Evolutionary conservation across 53 echinoderm and acorn worm genomes (phyloP).

Genomic region (Actinopyga echinites): DNA sequence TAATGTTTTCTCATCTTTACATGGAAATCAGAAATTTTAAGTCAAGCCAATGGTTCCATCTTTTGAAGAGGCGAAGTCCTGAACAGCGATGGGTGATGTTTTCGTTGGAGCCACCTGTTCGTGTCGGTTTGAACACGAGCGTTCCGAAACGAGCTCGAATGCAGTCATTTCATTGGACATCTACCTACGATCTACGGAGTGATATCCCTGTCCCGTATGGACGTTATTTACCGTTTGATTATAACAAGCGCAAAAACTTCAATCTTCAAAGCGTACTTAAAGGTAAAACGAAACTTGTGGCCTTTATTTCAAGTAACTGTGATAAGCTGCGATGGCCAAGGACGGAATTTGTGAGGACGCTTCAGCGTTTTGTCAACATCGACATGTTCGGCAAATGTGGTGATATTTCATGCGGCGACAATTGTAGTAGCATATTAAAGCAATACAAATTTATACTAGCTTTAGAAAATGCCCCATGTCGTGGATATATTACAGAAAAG

Average conservation of each 20-base stretch:
- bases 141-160: constrained; percentile 4
- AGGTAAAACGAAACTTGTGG: neutral
- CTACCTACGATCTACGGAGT: constrained; percentile 24
- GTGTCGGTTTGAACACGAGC: constrained; percentile 35
- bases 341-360: neutral
- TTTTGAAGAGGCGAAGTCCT: neutral
- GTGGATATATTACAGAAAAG: constrained; percentile 37
- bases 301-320: constrained; percentile 38
- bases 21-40: constrained; percentile 38
- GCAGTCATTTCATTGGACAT: constrained; percentile 32
- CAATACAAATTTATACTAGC: constrained; percentile 33
- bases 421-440: neutral
- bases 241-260: neutral
- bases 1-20: constrained; percentile 35
- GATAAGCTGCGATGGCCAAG: constrained; percentile 33
- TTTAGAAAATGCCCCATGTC: constrained; percentile 36
- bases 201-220: constrained; percentile 37
- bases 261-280: neutral
- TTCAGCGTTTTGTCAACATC: constrained; percentile 2
- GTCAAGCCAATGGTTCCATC: constrained; percentile 3
- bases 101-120: constrained; percentile 34
- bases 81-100: constrained; percentile 37
- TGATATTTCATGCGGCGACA: neutral
- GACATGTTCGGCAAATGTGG: constrained; percentile 39
- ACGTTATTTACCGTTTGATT: constrained; percentile 2